Evolutionary conservation across 2,888 invertebrate species (phyloP).

Genomic region (Himalopsyche kuldschensis): DNA sequence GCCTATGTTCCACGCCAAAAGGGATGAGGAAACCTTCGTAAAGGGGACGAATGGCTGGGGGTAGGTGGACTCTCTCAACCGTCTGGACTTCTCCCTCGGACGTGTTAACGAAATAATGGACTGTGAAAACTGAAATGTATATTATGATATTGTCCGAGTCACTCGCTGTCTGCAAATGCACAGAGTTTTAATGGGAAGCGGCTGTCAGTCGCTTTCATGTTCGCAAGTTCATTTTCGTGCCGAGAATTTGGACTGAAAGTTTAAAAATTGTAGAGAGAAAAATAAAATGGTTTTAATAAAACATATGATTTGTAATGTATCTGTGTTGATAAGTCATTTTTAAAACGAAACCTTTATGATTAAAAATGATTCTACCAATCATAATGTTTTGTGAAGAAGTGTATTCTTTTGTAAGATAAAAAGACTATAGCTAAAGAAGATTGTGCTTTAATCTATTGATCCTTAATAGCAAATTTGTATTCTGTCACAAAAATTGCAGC

Average conservation of each 20-base stretch:
- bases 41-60: background rate
- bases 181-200: constrained; percentile 3
- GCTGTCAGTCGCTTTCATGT: constrained; percentile 22
- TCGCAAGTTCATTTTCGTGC: background rate
- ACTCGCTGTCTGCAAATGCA: constrained; percentile 13
- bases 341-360: too few species aligned
- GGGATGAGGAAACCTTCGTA: background rate
- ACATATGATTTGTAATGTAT: background rate
- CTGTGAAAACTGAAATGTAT: constrained; percentile 38
- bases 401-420: too few species aligned
- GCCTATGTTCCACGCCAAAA: constrained; percentile 24
- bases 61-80: background rate
- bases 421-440: too few species aligned
- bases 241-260: background rate
- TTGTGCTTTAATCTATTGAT: too few species aligned
- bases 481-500: too few species aligned
- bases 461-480: too few species aligned
- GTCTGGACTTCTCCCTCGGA: constrained; percentile 33
- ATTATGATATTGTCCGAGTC: constrained; percentile 36
- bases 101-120: constrained; percentile 40
- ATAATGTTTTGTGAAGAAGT: too few species aligned
- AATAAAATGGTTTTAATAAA: background rate
- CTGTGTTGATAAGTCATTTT: too few species aligned
- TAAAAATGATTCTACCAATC: too few species aligned
- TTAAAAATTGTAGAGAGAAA: background rate